Evolutionary conservation across 2,113 vertebrate species (phyloP).

Genomic region (Chunga burmeisteri): DNA sequence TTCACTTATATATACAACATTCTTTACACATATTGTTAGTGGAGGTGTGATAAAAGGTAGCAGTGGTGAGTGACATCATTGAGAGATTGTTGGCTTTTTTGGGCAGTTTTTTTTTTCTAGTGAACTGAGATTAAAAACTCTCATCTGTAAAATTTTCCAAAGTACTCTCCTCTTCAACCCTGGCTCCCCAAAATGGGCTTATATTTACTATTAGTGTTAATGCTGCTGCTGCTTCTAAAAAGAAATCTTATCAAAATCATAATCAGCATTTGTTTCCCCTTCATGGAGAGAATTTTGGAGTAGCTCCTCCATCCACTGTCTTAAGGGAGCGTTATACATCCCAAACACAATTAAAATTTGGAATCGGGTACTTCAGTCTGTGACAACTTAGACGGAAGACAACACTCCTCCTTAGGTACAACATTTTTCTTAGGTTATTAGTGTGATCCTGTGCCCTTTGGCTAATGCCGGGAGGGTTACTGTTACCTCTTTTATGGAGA

Average conservation of each 20-base stretch:
- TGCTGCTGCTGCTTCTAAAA: neutral
- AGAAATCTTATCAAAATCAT: neutral
- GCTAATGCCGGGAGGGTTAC: neutral
- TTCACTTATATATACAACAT: neutral
- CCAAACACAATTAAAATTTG: neutral
- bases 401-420: neutral
- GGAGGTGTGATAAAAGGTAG: neutral
- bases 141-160: neutral
- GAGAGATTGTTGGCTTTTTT: neutral
- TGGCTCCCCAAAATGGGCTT: neutral
- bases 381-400: neutral
- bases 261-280: neutral
- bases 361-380: neutral
- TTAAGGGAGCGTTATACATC: neutral
- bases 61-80: neutral
- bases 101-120: neutral
- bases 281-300: neutral
- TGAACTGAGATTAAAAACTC: neutral
- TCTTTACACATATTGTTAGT: neutral
- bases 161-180: neutral
- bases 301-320: neutral
- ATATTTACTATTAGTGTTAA: neutral
- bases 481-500: neutral
- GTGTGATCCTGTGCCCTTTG: neutral
- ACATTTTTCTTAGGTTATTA: neutral